Evolutionary conservation across 2,888 invertebrate species (phyloP).

Genomic region (Machimus atricapillus): DNA sequence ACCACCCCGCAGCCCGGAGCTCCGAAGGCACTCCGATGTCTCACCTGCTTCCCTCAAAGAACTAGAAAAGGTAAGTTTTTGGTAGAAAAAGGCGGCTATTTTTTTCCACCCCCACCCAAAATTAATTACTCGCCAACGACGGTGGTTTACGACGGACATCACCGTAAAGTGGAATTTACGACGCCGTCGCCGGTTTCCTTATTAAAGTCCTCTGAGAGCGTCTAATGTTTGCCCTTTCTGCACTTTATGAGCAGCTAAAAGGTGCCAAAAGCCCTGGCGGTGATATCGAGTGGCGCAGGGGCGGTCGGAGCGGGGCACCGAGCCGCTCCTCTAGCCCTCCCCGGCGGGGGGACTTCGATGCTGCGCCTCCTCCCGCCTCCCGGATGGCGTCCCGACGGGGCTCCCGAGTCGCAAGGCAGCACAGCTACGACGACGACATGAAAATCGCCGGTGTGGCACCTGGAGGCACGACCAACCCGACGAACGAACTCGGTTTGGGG

Average conservation of each 20-base stretch:
- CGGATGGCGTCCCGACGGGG: slow-evolving; percentile 66
- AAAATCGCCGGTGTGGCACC: slow-evolving; percentile 58
- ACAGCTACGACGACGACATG: slow-evolving; percentile 84
- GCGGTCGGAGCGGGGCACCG: slow-evolving; percentile 69
- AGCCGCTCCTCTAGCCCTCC: slow-evolving; percentile 70
- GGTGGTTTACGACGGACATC: slow-evolving; percentile 47
- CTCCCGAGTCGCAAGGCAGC: slow-evolving; percentile 74
- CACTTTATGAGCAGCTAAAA: slow-evolving; percentile 66
- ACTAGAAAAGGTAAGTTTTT: slow-evolving; percentile 77
- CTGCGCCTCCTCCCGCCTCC: slow-evolving; percentile 55
- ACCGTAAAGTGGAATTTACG: slow-evolving; percentile 34
- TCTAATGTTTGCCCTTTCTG: slow-evolving; percentile 8
- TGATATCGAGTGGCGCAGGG: slow-evolving; percentile 67
- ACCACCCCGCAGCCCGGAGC: slow-evolving; percentile 84
- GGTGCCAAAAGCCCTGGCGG: slow-evolving; percentile 67
- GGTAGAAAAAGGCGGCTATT: not conserved
- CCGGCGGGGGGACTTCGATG: slow-evolving; percentile 58
- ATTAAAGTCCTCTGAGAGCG: slow-evolving; percentile 12
- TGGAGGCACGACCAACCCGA: slow-evolving; percentile 53
- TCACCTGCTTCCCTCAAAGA: slow-evolving; percentile 87
- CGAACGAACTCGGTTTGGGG: slow-evolving; percentile 67
- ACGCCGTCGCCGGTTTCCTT: not conserved
- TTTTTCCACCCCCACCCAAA: not conserved
- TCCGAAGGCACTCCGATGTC: slow-evolving; percentile 84
- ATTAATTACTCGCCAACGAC: slow-evolving; percentile 24